These are phyloP conservation scores for Hoplias malabaricus DNA, from an alignment of 2,113 vertebrate species.

Conservation along the genomic window DNA sequence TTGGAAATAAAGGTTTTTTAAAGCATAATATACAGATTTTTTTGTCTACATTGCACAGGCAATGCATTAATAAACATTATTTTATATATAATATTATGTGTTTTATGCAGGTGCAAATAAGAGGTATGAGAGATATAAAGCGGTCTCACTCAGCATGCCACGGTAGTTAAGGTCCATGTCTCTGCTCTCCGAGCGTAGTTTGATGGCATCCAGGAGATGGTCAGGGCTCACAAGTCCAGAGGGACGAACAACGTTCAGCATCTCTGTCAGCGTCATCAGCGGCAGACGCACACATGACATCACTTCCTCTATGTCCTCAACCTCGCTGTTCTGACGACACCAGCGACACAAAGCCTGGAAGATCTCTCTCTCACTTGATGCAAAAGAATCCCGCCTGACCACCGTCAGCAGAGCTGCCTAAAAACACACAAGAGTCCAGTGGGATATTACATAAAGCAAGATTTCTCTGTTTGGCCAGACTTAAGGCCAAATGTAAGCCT, in stretches of 20 bases:
- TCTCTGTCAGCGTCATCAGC: constrained; percentile 93
- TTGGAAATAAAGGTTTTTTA: too few species aligned
- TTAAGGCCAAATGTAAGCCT: too few species aligned
- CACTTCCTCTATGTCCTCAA: constrained; percentile 80
- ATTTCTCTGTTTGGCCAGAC: too few species aligned
- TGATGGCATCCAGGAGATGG: constrained; percentile 94
- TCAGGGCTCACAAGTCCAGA: constrained; percentile 90
- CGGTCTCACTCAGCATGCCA: constrained; percentile 91
- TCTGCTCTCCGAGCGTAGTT: constrained; percentile 92
- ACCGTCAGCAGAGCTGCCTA: constrained; percentile 88
- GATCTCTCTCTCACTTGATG: constrained; percentile 93
- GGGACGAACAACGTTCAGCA: constrained; percentile 92
- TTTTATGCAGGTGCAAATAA: too few species aligned
- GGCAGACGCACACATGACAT: constrained; percentile 93
- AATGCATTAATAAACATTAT: too few species aligned
- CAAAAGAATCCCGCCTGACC: constrained; percentile 91
- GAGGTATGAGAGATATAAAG: not conserved
- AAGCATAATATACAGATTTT: too few species aligned
- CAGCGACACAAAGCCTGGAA: constrained; percentile 92
- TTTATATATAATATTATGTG: too few species aligned
- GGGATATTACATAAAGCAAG: too few species aligned
- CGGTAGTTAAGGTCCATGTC: constrained; percentile 98
- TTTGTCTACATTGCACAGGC: too few species aligned
- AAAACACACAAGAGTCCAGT: constrained; percentile 19
- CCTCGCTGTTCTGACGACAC: constrained; percentile 88